Evolutionary conservation across 2,888 invertebrate species (phyloP).

Genomic region (Podabrus alpinus): DNA sequence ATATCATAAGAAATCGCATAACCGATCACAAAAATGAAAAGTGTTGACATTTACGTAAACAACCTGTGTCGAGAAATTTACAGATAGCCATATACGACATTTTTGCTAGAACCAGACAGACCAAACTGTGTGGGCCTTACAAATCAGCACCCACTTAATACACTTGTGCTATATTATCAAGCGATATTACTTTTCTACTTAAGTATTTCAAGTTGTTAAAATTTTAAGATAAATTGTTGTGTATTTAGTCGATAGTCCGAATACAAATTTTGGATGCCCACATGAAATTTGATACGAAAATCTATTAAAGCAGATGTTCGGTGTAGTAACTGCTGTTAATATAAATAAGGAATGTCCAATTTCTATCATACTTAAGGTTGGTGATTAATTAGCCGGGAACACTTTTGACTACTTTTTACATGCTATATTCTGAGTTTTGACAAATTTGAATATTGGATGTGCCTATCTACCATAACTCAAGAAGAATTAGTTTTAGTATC

Average conservation of each 20-base stretch:
- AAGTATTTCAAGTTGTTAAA: not conserved
- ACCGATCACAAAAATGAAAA: not conserved
- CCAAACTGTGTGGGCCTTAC: constrained; percentile 17
- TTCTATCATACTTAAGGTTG: not conserved
- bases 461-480: too few relatives aligned
- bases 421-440: not conserved
- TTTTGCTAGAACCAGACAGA: constrained; percentile 8
- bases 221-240: not conserved
- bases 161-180: constrained; percentile 17
- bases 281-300: not conserved
- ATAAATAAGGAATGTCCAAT: not conserved
- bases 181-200: constrained; percentile 3
- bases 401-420: not conserved
- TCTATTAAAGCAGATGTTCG: not conserved
- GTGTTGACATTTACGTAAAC: constrained; percentile 6
- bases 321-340: not conserved
- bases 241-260: constrained; percentile 6
- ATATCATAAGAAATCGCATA: not conserved
- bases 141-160: constrained; percentile 27
- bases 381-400: not conserved
- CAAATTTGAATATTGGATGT: not conserved
- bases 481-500: not conserved
- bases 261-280: not conserved
- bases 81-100: constrained; percentile 4
- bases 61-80: constrained; percentile 8